These are phyloP conservation scores for Caranx ignobilis DNA, from an alignment of 2,113 vertebrate genomes.

Conservation along the genomic window DNA sequence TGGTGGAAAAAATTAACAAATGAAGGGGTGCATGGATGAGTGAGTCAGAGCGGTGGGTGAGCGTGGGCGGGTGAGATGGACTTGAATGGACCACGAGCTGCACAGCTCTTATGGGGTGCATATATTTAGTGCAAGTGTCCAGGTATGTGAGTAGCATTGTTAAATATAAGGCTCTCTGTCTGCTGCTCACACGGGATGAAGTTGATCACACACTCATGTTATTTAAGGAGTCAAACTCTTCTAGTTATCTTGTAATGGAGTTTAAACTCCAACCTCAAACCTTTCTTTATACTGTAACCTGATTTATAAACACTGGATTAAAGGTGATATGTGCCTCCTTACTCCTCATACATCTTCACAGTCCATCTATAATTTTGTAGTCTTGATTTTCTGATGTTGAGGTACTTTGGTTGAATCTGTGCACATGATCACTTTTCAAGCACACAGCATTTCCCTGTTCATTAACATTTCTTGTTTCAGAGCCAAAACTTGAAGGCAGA, in stretches of 20 bases:
- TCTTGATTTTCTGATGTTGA: neutral
- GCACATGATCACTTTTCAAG: neutral
- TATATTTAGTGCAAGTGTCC: neutral
- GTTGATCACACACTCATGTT: neutral
- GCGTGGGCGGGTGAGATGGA: constrained; percentile 21
- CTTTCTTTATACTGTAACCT: neutral
- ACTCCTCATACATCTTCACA: neutral
- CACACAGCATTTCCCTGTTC: neutral
- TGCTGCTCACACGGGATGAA: neutral
- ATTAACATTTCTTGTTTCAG: too few species aligned
- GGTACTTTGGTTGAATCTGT: neutral
- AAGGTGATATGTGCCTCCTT: neutral
- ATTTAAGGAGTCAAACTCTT: neutral
- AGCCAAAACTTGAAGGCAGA: too few species aligned
- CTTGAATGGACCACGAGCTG: neutral
- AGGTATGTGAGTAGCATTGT: neutral
- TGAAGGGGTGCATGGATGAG: neutral
- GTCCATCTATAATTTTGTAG: neutral
- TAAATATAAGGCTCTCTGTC: neutral
- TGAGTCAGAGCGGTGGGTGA: constrained; percentile 41
- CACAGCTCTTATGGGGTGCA: neutral
- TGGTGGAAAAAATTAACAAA: constrained; percentile 4
- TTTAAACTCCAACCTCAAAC: too few species aligned
- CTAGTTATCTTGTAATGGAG: too few species aligned
- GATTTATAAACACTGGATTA: neutral